These are phyloP conservation scores for Tympanuchus pallidicinctus DNA, from an alignment of 2,113 vertebrate genomes.

Conservation along the genomic window DNA sequence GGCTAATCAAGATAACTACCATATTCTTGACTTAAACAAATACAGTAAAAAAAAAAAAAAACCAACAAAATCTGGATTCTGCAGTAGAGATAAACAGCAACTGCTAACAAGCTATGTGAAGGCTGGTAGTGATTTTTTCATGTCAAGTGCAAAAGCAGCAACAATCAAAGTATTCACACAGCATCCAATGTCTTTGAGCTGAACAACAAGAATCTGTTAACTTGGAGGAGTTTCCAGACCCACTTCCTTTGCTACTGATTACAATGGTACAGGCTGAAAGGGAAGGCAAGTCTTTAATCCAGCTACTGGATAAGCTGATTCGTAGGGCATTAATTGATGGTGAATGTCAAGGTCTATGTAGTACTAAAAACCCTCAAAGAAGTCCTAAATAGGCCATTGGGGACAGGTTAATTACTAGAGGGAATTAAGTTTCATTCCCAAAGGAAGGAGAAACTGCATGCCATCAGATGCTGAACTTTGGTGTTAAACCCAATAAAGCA, in stretches of 20 bases:
- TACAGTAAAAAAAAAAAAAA: constrained; percentile 52
- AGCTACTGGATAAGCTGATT: constrained; percentile 40
- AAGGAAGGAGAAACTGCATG: not conserved
- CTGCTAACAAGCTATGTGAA: constrained; percentile 43
- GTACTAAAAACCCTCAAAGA: constrained; percentile 4
- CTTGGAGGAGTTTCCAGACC: constrained; percentile 3
- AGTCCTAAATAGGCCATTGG: not conserved
- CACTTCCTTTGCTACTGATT: constrained; percentile 28
- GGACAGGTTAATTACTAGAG: constrained; percentile 39
- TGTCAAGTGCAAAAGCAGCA: constrained; percentile 32
- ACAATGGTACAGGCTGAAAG: constrained; percentile 12
- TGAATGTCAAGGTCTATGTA: constrained; percentile 20
- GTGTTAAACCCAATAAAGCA: not conserved
- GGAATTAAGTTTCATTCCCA: constrained; percentile 4
- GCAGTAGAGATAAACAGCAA: constrained; percentile 48
- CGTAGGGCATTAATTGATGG: constrained; percentile 35
- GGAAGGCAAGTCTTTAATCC: constrained; percentile 49
- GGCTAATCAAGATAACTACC: constrained; percentile 77
- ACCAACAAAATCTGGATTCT: not conserved
- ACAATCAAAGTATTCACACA: constrained; percentile 23
- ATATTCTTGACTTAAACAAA: constrained; percentile 66
- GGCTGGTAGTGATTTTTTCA: constrained; percentile 49
- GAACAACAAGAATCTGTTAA: not conserved
- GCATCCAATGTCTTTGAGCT: constrained; percentile 29
- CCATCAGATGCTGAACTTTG: not conserved